Evolutionary conservation across 2,113 vertebrate genomes (phyloP), one percentile per base, ranked within the genome.

Genomic region (Garra rufa): DNA sequence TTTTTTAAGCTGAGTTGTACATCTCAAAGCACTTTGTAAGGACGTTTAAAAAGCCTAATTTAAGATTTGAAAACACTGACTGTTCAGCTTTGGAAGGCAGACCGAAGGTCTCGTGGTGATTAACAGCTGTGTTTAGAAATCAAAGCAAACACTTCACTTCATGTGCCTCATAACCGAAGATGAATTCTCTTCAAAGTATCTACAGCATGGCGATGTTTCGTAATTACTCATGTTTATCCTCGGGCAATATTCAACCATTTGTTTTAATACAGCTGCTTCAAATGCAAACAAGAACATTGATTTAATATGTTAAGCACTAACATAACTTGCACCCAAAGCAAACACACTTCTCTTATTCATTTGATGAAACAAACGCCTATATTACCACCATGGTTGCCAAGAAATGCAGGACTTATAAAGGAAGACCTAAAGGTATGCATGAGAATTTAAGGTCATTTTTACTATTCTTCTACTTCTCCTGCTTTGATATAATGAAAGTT

Each of bases 91-190:
- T 81, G 46, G 21, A 24, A 17, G 43, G 21, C 61, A 76, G 50
- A 46, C 30, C 14, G 26, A 74, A 13, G 26, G 10, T 63, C 44
- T 75, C 7, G 17, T 26, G 21, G 46, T 43, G 43, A 67, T 82
- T 85, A 50, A 78, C 88, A 85, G 83, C 86, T 87, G 86, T 89
- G 84, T 89, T 89, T 87, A 81, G 61, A 73, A 73, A 69, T 70
- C 38, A 28, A 73, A 83, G 76, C 73, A 82, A 88, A 85, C 78
- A 88, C 59, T 84, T 79, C 70, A 83, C 19, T 57, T 86, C 55
- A 30, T 76, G 57, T 81, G 67, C 76, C 61, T 85, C 80, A 74
- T 83, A 84, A 74, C 82, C 48, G 28, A 75, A 79, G 83, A 71
- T 82, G 11, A 76, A 86, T 84, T 84, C 52, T 21, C 76, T 76